Conservation (phyloP, 2,113 vertebrate species). For the Turdus rufiventris region DNA sequence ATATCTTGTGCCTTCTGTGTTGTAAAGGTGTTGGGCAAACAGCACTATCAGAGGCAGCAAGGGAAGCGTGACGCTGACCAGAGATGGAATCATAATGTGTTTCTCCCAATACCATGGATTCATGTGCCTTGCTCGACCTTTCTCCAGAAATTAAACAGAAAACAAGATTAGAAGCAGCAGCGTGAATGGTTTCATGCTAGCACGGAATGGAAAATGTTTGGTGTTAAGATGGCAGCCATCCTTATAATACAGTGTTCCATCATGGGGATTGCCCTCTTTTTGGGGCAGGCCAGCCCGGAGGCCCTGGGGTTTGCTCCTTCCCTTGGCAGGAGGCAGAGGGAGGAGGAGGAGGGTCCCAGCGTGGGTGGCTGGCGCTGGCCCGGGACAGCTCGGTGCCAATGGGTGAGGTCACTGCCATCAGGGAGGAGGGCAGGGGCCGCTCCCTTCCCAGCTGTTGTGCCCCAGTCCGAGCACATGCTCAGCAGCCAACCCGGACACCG, state of each 20-base stretch:
- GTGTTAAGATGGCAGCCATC: background rate
- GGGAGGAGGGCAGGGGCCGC: slow-evolving; percentile 2
- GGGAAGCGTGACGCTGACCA: background rate
- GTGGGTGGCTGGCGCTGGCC: background rate
- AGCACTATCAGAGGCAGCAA: background rate
- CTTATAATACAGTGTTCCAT: background rate
- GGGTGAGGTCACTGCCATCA: background rate
- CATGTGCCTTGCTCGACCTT: background rate
- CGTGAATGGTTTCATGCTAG: background rate
- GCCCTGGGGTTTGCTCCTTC: background rate
- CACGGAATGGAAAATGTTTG: background rate
- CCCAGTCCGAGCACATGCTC: background rate
- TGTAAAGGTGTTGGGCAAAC: background rate
- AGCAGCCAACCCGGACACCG: background rate
- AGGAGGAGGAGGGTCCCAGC: background rate
- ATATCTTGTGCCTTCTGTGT: background rate
- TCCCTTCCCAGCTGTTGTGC: slow-evolving; percentile 7
- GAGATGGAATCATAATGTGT: background rate
- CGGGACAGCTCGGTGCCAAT: background rate
- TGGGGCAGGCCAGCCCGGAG: background rate
- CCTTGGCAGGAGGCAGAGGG: background rate
- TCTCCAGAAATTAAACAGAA: background rate
- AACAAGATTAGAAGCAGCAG: background rate
- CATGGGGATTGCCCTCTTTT: background rate
- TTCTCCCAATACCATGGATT: background rate